Conservation (phyloP, 2,797 vertebrate species). For the Chelon labrosus region DNA sequence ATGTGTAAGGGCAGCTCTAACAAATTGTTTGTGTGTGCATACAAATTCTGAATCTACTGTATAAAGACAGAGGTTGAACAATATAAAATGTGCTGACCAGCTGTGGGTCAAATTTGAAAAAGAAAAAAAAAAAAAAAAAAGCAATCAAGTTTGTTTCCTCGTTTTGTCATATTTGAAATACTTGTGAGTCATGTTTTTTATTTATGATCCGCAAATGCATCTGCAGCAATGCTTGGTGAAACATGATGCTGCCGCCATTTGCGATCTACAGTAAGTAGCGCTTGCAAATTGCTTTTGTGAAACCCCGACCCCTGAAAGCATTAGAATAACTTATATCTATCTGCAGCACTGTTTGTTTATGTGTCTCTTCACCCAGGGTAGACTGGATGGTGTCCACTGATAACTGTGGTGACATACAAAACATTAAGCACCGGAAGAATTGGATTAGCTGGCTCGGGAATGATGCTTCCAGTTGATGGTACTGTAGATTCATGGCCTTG, state of each 20-base stretch:
- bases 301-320: slow-evolving; percentile 17
- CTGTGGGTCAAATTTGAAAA: neutral
- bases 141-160: too few relatives aligned
- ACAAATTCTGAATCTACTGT: too few relatives aligned
- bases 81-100: too few relatives aligned
- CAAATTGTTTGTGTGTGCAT: too few relatives aligned
- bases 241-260: slow-evolving; percentile 8
- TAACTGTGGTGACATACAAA: slow-evolving; percentile 59
- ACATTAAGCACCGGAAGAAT: slow-evolving; percentile 63
- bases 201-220: neutral
- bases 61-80: too few relatives aligned
- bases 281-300: slow-evolving; percentile 29
- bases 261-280: neutral
- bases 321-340: slow-evolving; percentile 20
- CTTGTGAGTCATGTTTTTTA: neutral
- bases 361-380: slow-evolving; percentile 21
- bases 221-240: neutral
- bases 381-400: slow-evolving; percentile 52
- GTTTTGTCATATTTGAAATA: neutral
- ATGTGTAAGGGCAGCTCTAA: too few relatives aligned
- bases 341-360: slow-evolving; percentile 45
- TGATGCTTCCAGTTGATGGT: slow-evolving; percentile 58
- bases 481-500: slow-evolving; percentile 57
- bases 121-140: neutral
- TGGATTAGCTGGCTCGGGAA: slow-evolving; percentile 64